Evolutionary conservation across 2,113 vertebrate genomes (phyloP).

Genomic region (Etheostoma cragini): DNA sequence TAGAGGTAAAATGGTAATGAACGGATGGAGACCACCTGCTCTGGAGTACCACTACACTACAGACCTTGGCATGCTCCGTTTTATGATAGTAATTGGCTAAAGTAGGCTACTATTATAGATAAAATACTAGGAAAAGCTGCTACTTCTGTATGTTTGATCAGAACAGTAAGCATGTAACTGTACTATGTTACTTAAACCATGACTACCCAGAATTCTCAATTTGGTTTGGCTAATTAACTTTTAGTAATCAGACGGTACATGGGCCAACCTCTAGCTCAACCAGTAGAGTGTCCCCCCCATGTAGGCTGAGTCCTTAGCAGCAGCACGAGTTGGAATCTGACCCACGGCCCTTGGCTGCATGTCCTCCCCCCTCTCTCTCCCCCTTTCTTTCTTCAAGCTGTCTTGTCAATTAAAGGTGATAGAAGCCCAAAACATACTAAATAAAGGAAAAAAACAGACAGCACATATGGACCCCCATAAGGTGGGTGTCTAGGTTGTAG

Average conservation of each 20-base stretch:
- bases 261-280: too few relatives aligned
- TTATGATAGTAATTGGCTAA: neutral
- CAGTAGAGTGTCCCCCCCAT: too few relatives aligned
- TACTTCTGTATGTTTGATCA: neutral
- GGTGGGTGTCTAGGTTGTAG: neutral
- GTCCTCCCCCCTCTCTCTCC: too few relatives aligned
- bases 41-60: slow-evolving; percentile 23
- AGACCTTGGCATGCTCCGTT: neutral
- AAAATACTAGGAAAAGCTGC: neutral
- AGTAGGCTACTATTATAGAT: slow-evolving; percentile 1
- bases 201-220: neutral
- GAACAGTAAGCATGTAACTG: neutral
- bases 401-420: too few relatives aligned
- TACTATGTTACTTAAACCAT: neutral
- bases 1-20: neutral
- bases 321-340: too few relatives aligned
- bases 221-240: neutral
- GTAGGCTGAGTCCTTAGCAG: too few relatives aligned
- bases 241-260: neutral
- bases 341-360: too few relatives aligned
- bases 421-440: too few relatives aligned
- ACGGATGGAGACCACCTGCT: slow-evolving; percentile 4
- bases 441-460: too few relatives aligned
- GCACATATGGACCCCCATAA: too few relatives aligned
- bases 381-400: too few relatives aligned